Evolutionary conservation across 2,797 vertebrate species (phyloP).

Genomic region (Sebastes nivosus): DNA sequence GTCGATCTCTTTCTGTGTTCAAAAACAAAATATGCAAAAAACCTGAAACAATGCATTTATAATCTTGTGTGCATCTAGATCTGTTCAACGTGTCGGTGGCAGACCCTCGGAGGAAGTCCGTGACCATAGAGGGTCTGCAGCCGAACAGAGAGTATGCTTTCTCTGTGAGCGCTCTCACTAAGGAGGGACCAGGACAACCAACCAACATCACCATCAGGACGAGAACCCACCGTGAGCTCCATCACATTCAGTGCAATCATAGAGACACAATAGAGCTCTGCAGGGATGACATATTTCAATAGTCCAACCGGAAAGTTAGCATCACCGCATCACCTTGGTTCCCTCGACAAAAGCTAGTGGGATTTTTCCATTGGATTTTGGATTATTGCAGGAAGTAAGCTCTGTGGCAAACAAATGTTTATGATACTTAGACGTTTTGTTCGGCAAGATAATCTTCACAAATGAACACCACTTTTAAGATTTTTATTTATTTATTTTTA

Average conservation of each 20-base stretch:
- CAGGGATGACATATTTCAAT: too few species aligned
- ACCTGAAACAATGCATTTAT: not conserved
- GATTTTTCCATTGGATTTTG: too few species aligned
- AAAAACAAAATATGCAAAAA: not conserved
- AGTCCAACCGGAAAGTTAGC: too few species aligned
- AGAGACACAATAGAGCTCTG: not conserved
- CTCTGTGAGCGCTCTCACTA: slow-evolving; percentile 78
- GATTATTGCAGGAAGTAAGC: too few species aligned
- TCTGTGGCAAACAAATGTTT: too few species aligned
- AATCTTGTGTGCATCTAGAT: slow-evolving; percentile 24
- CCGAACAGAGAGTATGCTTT: slow-evolving; percentile 76
- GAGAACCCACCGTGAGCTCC: slow-evolving; percentile 58
- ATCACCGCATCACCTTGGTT: too few species aligned
- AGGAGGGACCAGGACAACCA: slow-evolving; percentile 70
- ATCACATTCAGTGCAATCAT: not conserved
- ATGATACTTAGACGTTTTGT: too few species aligned
- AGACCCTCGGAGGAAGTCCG: slow-evolving; percentile 73
- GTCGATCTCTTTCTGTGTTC: not conserved
- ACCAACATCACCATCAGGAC: slow-evolving; percentile 47
- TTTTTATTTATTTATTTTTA: too few species aligned
- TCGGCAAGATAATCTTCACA: too few species aligned
- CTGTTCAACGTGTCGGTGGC: slow-evolving; percentile 65
- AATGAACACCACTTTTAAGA: too few species aligned
- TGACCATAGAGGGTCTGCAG: slow-evolving; percentile 70
- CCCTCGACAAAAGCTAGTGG: too few species aligned